Conservation (phyloP, 2,888 invertebrate genomes). For the Alitta virens region DNA sequence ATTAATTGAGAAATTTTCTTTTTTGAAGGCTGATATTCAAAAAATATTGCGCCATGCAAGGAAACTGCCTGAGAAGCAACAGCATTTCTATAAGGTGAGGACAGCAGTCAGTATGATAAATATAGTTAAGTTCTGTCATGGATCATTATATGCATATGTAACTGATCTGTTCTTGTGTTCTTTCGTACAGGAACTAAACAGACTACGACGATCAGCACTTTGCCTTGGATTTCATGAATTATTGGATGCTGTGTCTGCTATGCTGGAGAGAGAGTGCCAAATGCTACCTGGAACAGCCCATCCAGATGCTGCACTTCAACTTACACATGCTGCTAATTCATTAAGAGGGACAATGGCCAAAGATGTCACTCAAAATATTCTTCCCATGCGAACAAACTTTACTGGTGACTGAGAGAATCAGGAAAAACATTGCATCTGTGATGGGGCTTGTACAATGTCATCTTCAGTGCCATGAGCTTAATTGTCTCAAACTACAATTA, state of each 20-base stretch:
- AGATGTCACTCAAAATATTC: constrained; percentile 42
- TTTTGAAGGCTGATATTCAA: constrained; percentile 80
- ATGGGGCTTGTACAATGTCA: no score
- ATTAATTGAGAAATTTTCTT: not conserved
- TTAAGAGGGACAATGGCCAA: constrained; percentile 66
- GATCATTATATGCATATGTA: no score
- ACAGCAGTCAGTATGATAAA: no score
- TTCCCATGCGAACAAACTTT: constrained; percentile 51
- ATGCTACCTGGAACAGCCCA: constrained; percentile 74
- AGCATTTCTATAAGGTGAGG: constrained; percentile 86
- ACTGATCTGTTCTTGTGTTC: no score
- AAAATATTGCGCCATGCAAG: constrained; percentile 90
- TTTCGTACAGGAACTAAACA: constrained; percentile 76
- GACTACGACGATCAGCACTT: constrained; percentile 84
- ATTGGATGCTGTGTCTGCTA: constrained; percentile 78
- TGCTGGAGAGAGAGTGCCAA: constrained; percentile 85
- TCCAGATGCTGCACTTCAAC: constrained; percentile 83
- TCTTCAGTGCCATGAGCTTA: no score
- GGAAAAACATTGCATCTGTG: no score
- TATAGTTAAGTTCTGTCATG: no score
- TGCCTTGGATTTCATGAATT: constrained; percentile 88
- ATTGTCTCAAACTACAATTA: no score
- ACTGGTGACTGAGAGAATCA: constrained; percentile 11
- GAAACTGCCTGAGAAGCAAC: constrained; percentile 92
- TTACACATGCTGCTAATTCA: constrained; percentile 83